Conservation (phyloP, 37 sponge, comb jelly and placozoan genomes). For the Diacarnus erythraeanus region DNA sequence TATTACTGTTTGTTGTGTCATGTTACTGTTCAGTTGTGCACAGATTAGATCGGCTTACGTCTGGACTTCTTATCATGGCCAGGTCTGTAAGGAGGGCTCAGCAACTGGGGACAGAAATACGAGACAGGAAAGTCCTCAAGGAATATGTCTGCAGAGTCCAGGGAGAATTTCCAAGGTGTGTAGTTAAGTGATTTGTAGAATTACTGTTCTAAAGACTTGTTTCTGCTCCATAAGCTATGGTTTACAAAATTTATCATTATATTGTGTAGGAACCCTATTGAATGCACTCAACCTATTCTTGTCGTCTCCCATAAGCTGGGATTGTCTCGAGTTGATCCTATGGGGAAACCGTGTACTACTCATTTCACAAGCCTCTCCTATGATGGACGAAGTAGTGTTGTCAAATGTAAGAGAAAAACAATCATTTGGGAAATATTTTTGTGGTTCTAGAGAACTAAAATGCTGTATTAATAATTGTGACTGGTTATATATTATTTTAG, state of each 20-base stretch:
- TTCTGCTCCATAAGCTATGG: too few species aligned
- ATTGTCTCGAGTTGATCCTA: conserved; percentile 72
- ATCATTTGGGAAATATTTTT: too few species aligned
- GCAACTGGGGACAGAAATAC: conserved; percentile 66
- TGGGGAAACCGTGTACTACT: conserved; percentile 80
- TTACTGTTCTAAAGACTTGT: too few species aligned
- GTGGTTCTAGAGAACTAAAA: not conserved
- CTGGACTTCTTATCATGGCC: conserved; percentile 89
- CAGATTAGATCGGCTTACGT: conserved; percentile 87
- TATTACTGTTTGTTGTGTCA: not conserved
- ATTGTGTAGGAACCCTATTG: conserved; percentile 53
- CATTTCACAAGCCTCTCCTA: conserved; percentile 72
- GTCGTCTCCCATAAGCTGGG: conserved; percentile 86
- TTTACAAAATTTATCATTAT: too few species aligned
- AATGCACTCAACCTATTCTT: conserved; percentile 84
- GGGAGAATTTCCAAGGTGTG: conserved; percentile 88
- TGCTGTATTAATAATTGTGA: not conserved
- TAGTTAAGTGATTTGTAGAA: not conserved
- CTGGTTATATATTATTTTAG: conserved; percentile 23
- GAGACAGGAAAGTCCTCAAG: conserved; percentile 67
- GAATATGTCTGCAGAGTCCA: conserved; percentile 82
- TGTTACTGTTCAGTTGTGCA: conserved; percentile 69
- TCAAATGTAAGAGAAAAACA: conserved; percentile 77
- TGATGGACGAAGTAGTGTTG: conserved; percentile 79
- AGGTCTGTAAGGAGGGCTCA: conserved; percentile 59